Percentiles rank a stretch among this genome's conserved stretches.
phyloP scores from a whole-genome alignment of 2,797 vertebrate species.

The Nannoperca obscura region DNA sequence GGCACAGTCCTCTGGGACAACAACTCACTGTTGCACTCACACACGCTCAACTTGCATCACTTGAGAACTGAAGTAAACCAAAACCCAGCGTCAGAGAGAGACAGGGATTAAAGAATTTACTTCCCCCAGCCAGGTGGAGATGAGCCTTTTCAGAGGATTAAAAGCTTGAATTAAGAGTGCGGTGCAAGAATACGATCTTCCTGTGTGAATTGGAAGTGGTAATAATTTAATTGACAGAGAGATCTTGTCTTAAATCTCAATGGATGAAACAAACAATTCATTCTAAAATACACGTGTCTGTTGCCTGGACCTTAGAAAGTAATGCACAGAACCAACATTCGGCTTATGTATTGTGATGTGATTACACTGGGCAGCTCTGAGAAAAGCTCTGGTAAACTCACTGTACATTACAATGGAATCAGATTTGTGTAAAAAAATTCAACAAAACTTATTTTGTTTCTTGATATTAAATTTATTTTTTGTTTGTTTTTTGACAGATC shows the following conservation, averaged over 20 bases:
- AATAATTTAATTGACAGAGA: constrained; percentile 37
- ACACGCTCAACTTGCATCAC: constrained; percentile 83
- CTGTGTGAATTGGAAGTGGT: constrained; percentile 45
- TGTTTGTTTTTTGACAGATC: no score
- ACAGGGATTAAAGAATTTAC: constrained; percentile 73
- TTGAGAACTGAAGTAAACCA: constrained; percentile 71
- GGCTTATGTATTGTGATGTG: background rate
- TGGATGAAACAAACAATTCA: constrained; percentile 23
- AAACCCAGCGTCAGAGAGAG: constrained; percentile 68
- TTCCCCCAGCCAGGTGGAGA: constrained; percentile 72
- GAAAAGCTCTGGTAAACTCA: no score
- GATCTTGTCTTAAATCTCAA: constrained; percentile 3
- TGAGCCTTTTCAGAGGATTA: constrained; percentile 74
- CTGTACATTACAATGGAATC: no score
- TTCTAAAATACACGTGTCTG: background rate
- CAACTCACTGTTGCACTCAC: constrained; percentile 80
- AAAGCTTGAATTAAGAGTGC: constrained; percentile 60
- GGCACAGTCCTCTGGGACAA: constrained; percentile 71
- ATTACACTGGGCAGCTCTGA: background rate
- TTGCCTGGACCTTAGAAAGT: background rate
- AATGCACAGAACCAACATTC: background rate
- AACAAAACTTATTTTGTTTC: no score
- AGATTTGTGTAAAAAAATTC: no score
- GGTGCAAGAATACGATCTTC: constrained; percentile 46
- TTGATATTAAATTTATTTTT: no score